phyloP scores from a whole-genome alignment of 1,140 invertebrate genomes.

The Papilio helenus region DNA sequence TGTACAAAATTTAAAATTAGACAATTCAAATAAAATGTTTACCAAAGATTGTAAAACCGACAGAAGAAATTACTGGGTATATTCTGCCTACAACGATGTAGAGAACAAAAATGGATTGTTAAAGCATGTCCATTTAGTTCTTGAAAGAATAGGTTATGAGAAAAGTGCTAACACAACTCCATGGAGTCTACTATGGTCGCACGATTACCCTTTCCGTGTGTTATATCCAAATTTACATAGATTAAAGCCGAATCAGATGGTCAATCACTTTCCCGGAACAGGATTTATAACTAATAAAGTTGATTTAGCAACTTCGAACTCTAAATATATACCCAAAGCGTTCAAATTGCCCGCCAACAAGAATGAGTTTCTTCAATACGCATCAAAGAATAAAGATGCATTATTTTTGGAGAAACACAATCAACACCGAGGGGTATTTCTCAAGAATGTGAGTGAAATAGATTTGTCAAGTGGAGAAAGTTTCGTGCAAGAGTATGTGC shows the following conservation, averaged over 20 bases:
- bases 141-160: conserved; percentile 89
- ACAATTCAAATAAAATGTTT: conserved; percentile 50
- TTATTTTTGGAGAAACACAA: conserved; percentile 97
- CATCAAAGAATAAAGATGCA: conserved; percentile 86
- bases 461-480: conserved; percentile 89
- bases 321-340: conserved; percentile 92
- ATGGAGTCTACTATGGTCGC: conserved; percentile 97
- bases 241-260: conserved; percentile 89
- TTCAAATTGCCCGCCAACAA: conserved; percentile 94
- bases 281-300: conserved; percentile 98
- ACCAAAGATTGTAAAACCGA: conserved; percentile 49
- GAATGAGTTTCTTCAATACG: conserved; percentile 88
- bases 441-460: conserved; percentile 88
- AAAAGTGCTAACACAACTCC: conserved; percentile 84
- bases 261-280: conserved; percentile 98
- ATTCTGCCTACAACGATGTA: conserved; percentile 62
- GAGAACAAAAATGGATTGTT: conserved; percentile 84
- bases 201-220: conserved; percentile 94
- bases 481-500: conserved; percentile 96
- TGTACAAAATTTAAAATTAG: conserved; percentile 63
- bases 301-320: conserved; percentile 90
- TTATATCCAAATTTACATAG: conserved; percentile 83
- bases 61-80: conserved; percentile 72
- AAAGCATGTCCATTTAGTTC: conserved; percentile 90
- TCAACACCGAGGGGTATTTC: conserved; percentile 93